These are phyloP conservation scores for Lethrus apterus DNA, from an alignment of 1,140 invertebrate species.

Conservation along the genomic window DNA sequence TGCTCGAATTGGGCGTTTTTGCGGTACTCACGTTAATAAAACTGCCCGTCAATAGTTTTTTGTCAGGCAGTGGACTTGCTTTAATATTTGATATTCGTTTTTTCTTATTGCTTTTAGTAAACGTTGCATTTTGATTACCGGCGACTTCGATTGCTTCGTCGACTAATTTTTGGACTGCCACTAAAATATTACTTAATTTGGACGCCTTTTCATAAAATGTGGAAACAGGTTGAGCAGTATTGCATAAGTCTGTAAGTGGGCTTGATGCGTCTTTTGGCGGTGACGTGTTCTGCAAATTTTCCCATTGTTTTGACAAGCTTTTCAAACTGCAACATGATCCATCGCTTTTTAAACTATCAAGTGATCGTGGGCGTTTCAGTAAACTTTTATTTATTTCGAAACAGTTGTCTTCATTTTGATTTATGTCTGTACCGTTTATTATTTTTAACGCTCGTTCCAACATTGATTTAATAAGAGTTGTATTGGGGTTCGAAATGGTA, in stretches of 20 bases:
- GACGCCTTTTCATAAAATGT: slow-evolving; percentile 1
- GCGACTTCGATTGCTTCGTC: not conserved
- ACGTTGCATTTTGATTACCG: slow-evolving; percentile 6
- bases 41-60: not conserved
- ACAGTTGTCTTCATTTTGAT: not conserved
- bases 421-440: not conserved
- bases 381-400: not conserved
- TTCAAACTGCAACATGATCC: not conserved
- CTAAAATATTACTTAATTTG: not conserved
- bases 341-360: not conserved
- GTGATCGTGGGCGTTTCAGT: not conserved
- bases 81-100: not conserved
- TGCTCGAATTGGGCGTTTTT: too few species aligned
- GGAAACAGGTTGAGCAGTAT: not conserved
- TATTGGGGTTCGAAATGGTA: too few species aligned
- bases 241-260: not conserved
- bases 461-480: not conserved
- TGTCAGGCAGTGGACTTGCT: not conserved
- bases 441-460: not conserved
- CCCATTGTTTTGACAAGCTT: not conserved
- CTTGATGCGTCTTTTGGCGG: not conserved
- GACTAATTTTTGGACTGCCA: slow-evolving; percentile 1
- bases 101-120: not conserved
- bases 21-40: not conserved
- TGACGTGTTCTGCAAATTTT: not conserved